These are phyloP conservation scores for Microcebus tavaratra DNA, from an alignment of 2,113 vertebrate genomes.

Conservation along the genomic window DNA sequence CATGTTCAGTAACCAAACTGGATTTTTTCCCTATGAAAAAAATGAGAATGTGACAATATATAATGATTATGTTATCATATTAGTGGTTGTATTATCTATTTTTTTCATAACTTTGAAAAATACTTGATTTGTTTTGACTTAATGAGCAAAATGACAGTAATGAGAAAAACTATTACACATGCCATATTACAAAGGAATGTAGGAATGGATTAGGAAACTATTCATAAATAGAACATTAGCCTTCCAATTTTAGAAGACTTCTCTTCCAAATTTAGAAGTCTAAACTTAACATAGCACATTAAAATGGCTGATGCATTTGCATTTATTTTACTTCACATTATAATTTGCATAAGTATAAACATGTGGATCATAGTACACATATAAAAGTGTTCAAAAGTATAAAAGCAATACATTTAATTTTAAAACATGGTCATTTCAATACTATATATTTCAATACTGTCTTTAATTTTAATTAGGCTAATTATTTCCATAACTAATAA, in stretches of 20 bases:
- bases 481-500: constrained; percentile 6
- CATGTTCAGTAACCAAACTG: not conserved
- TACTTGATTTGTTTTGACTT: constrained; percentile 28
- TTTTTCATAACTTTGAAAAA: constrained; percentile 8
- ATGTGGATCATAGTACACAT: not conserved
- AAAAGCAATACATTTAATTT: not conserved
- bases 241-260: constrained; percentile 54
- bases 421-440: not conserved
- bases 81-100: not conserved
- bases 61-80: not conserved
- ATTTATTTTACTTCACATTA: not conserved
- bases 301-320: not conserved
- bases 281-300: constrained; percentile 1
- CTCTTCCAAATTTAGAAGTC: constrained; percentile 27
- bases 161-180: constrained; percentile 49
- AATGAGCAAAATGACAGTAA: not conserved
- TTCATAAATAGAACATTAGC: constrained; percentile 59
- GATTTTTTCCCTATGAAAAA: not conserved
- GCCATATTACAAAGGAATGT: constrained; percentile 65
- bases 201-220: constrained; percentile 30
- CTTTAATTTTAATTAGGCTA: not conserved
- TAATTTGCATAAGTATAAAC: not conserved
- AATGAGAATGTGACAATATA: not conserved
- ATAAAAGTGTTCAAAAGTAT: not conserved
- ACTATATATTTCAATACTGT: not conserved